Conservation (phyloP, 1,140 invertebrate species). For the Trinorchestia longiramus region DNA sequence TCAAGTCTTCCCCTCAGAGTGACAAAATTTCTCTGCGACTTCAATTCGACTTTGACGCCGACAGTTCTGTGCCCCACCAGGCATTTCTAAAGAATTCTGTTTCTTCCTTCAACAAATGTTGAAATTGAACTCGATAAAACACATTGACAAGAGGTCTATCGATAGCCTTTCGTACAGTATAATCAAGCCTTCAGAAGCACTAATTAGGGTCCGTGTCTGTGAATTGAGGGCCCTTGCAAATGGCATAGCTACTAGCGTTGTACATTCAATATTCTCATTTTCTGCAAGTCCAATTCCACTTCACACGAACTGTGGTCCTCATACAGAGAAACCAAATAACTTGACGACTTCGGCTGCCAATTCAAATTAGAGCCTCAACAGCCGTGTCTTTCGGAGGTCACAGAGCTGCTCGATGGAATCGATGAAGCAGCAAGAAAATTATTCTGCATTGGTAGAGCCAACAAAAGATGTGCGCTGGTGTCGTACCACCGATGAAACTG, state of each 20-base stretch:
- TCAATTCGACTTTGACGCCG: no score
- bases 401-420: not conserved
- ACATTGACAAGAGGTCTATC: not conserved
- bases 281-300: not conserved
- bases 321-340: not conserved
- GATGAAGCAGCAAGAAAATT: not conserved
- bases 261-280: not conserved
- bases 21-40: no score
- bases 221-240: not conserved
- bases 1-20: no score
- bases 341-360: not conserved
- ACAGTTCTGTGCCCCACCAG: no score
- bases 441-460: not conserved
- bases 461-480: not conserved
- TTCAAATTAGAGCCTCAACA: not conserved
- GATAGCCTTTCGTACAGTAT: not conserved
- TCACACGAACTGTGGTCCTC: not conserved
- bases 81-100: no score
- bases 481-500: not conserved
- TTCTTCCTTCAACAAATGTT: no score
- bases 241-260: not conserved
- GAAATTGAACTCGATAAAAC: no score
- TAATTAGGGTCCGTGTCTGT: not conserved
- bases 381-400: not conserved
- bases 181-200: not conserved